Evolutionary conservation across 2,888 invertebrate species (phyloP).

Genomic region (Eupithecia dodoneata): DNA sequence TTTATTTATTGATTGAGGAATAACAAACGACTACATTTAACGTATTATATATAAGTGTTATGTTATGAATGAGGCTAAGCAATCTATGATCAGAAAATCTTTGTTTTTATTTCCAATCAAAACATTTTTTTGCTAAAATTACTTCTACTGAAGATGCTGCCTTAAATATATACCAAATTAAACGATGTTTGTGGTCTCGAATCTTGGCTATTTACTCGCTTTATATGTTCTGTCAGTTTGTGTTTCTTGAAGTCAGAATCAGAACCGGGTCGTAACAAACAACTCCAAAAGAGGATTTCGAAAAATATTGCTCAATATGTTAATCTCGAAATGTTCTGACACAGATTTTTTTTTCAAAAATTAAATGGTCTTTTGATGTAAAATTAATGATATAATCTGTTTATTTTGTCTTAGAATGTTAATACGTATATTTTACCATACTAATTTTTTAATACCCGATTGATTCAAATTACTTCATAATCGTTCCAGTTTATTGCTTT

Average conservation of each 20-base stretch:
- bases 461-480: not conserved
- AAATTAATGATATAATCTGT: not conserved
- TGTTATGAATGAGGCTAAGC: too few species aligned
- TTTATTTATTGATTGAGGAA: not conserved
- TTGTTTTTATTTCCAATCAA: too few species aligned
- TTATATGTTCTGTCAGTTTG: not conserved
- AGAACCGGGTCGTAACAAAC: not conserved
- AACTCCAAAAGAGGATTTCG: constrained; percentile 1
- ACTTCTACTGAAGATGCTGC: too few species aligned
- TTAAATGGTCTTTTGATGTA: not conserved
- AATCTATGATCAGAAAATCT: too few species aligned
- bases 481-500: not conserved
- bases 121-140: too few species aligned
- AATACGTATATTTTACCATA: not conserved
- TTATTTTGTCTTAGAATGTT: not conserved
- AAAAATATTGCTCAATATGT: not conserved
- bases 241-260: not conserved
- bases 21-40: too few species aligned
- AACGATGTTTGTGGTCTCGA: too few species aligned
- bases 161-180: too few species aligned
- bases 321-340: not conserved
- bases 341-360: constrained; percentile 1
- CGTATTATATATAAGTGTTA: not conserved
- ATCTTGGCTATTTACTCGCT: not conserved
- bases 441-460: not conserved